Evolutionary conservation across 2,113 vertebrate genomes (phyloP), one percentile per base, ranked within the genome.

Genomic region (Oceanodroma tethys): DNA sequence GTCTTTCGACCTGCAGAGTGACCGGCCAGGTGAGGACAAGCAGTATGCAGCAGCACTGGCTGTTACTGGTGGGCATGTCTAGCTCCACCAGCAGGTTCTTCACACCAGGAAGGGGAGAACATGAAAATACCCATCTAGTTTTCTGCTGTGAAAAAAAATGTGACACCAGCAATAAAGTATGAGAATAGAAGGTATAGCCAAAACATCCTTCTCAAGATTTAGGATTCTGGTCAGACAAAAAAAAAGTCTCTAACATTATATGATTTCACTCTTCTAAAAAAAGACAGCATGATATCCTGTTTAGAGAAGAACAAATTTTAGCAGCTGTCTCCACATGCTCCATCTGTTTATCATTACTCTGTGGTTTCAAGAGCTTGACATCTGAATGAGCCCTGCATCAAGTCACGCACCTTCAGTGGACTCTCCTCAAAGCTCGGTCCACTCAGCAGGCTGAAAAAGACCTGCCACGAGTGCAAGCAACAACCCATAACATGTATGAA

Each of bases 291-390:
- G 55, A 96, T 89, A 93, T 47, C 70, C 81, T 88, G 86, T 91
- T 95, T 85, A 80, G 48, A 81, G 66, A 94, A 73, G 63, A 81
- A 81, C 14, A 76, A 22, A 79, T 81, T 95, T 86, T 48, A 95
- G 78, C 89, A 97, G 82, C 93, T 92, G 80, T 79, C 65, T 83
- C 78, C 79, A 82, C 36, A 60, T 85, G 76, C 29, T 79, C 80
- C 82, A 89, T 91, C 82, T 95, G 95, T 88, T 94, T 88, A 42
- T 89, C 38, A 85, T 92, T 93, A 86, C n/a, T 62, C 26, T 53
- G 93, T 3, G 60, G 90, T 95, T 97, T 95, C 60, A 70, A 86
- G 78, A 74, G 55, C 78, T 93, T 9, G 9, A 87, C 83, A 89
- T 91, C 27, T 84, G 72, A 92, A 86, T 1, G 7, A 80, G 73